Evolutionary conservation across 2,113 vertebrate species (phyloP).

Genomic region (Engystomops pustulosus): DNA sequence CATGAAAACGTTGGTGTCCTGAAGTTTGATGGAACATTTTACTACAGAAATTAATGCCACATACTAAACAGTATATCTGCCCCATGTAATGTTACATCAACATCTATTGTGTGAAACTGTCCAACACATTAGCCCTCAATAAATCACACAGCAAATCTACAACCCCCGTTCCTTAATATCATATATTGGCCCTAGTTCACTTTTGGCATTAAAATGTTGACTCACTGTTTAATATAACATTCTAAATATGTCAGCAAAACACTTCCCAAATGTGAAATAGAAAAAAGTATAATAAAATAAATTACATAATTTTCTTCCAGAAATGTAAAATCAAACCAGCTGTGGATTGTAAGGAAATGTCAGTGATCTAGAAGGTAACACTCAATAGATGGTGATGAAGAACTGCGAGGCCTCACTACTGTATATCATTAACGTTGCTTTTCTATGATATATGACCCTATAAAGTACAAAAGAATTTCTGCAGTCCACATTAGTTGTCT

Average conservation of each 20-base stretch:
- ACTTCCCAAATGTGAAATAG: neutral
- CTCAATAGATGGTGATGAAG: neutral
- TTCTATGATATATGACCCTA: neutral
- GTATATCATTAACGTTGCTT: neutral
- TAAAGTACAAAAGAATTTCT: constrained; percentile 23
- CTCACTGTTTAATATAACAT: no score
- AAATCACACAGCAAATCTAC: no score
- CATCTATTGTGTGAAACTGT: no score
- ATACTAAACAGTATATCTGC: no score
- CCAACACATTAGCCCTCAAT: no score
- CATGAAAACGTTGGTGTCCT: no score
- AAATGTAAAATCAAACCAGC: neutral
- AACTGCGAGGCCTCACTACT: neutral
- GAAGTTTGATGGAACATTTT: no score
- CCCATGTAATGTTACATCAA: no score
- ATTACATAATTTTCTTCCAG: neutral
- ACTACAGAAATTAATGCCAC: no score
- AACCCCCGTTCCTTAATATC: no score
- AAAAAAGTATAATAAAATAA: neutral
- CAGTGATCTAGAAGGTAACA: neutral
- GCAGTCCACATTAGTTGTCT: neutral
- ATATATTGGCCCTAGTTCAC: no score
- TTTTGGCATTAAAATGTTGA: no score
- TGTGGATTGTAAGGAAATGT: neutral
- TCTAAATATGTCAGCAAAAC: neutral